A percentile compares a stretch with the other conserved stretches of the same genome.
Evolutionary conservation across 2,797 vertebrate species (phyloP).

Genomic region (Perodicticus potto): DNA sequence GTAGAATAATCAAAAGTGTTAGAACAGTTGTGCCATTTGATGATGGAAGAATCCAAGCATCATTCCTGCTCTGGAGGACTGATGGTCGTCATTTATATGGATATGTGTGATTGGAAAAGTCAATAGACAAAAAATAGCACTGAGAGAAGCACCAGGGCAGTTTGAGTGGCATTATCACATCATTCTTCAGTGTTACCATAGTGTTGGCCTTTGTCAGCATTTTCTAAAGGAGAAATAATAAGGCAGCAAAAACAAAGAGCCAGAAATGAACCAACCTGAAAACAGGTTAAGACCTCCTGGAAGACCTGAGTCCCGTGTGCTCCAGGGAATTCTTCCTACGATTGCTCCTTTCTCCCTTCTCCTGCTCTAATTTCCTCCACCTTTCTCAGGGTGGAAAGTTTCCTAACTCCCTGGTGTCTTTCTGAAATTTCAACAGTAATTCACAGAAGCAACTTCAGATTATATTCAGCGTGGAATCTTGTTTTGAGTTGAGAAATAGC

Average conservation of each 20-base stretch:
- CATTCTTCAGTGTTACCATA: slow-evolving; percentile 33
- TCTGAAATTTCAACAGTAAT: slow-evolving; percentile 30
- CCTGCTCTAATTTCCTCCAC: not conserved
- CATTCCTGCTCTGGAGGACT: not conserved
- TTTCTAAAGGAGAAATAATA: slow-evolving; percentile 47
- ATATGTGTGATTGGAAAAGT: slow-evolving; percentile 31
- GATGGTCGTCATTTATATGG: slow-evolving; percentile 32
- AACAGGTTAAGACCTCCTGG: slow-evolving; percentile 41
- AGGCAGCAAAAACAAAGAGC: slow-evolving; percentile 36
- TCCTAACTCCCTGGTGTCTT: slow-evolving; percentile 12
- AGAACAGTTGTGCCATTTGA: not conserved
- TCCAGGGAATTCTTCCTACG: not conserved
- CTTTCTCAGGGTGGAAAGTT: slow-evolving; percentile 22
- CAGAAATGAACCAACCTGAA: slow-evolving; percentile 42
- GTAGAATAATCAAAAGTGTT: not conserved
- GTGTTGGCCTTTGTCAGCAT: slow-evolving; percentile 32
- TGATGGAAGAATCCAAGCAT: slow-evolving; percentile 12
- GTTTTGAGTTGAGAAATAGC: slow-evolving; percentile 38
- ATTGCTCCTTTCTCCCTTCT: not conserved
- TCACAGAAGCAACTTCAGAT: slow-evolving; percentile 30
- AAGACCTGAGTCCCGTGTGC: not conserved
- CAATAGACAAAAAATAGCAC: not conserved
- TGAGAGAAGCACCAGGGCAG: not conserved
- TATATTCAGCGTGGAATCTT: slow-evolving; percentile 45
- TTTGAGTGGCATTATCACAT: not conserved